A percentile compares a stretch with the other conserved stretches of the same genome.
phyloP scores from a whole-genome alignment of 2,113 vertebrate species.

The Coryphaenoides rupestris region DNA sequence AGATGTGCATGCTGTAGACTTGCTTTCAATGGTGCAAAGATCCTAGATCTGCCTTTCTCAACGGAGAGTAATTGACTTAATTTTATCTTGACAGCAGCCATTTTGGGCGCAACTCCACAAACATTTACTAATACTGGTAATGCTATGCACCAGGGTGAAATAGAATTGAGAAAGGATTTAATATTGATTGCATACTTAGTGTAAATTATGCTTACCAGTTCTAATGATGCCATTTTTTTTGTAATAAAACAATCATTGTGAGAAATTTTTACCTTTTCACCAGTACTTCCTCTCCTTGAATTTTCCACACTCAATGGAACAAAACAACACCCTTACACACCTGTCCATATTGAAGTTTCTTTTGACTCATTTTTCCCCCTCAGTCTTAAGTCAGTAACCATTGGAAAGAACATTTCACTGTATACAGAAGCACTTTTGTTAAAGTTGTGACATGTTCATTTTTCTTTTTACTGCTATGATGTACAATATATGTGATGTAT shows the following conservation, averaged over 20 bases:
- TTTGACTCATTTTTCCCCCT: neutral
- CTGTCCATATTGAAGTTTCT: neutral
- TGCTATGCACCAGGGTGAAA: constrained; percentile 80
- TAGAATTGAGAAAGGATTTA: constrained; percentile 68
- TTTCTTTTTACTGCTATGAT: constrained; percentile 79
- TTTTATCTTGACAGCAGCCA: constrained; percentile 76
- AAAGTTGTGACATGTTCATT: constrained; percentile 82
- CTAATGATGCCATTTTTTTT: constrained; percentile 73
- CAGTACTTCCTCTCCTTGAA: constrained; percentile 53
- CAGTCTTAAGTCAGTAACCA: constrained; percentile 64
- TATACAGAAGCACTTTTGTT: constrained; percentile 85
- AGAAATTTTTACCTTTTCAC: constrained; percentile 48
- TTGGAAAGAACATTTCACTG: constrained; percentile 81
- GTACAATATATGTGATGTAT: constrained; percentile 96
- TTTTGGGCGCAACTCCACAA: constrained; percentile 79
- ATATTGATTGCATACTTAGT: constrained; percentile 61
- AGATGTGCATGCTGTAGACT: constrained; percentile 99
- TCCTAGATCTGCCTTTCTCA: constrained; percentile 45
- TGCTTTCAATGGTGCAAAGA: constrained; percentile 75
- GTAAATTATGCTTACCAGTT: constrained; percentile 77
- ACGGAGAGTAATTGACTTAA: constrained; percentile 77
- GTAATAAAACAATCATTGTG: constrained; percentile 64
- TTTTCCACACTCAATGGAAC: constrained; percentile 57
- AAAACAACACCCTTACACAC: constrained; percentile 48
- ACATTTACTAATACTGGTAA: constrained; percentile 78